phyloP scores from a whole-genome alignment of 1,140 invertebrate species.

The Drosophila truncata region DNA sequence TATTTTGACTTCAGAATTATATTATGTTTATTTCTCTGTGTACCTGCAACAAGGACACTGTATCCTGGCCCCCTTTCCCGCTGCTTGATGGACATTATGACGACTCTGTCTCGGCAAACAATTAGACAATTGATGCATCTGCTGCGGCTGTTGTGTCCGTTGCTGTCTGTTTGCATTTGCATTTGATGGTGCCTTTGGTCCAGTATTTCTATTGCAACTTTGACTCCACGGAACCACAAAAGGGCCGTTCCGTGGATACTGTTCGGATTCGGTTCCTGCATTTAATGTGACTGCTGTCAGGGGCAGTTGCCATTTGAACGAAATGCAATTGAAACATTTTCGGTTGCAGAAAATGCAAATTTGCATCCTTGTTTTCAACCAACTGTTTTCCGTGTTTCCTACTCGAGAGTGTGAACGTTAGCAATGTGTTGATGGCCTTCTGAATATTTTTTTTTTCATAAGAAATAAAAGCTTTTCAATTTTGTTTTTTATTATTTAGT shows the following conservation, averaged over 20 bases:
- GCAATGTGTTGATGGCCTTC: not conserved
- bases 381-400: slow-evolving; percentile 35
- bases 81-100: slow-evolving; percentile 78
- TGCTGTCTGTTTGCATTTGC: slow-evolving; percentile 41
- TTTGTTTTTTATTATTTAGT: not conserved
- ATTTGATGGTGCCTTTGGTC: slow-evolving; percentile 44
- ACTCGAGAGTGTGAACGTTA: slow-evolving; percentile 3
- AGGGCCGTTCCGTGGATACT: slow-evolving; percentile 51
- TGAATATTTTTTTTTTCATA: not conserved
- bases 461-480: not conserved
- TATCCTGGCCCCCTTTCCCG: slow-evolving; percentile 3
- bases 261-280: slow-evolving; percentile 46
- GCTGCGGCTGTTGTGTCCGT: slow-evolving; percentile 57
- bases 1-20: not conserved
- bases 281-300: slow-evolving; percentile 76
- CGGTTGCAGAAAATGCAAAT: slow-evolving; percentile 45
- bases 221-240: slow-evolving; percentile 59
- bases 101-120: slow-evolving; percentile 79
- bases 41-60: slow-evolving; percentile 6
- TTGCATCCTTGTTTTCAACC: slow-evolving; percentile 32
- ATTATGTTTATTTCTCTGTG: not conserved
- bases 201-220: slow-evolving; percentile 41
- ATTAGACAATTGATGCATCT: slow-evolving; percentile 83
- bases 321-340: slow-evolving; percentile 71
- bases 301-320: slow-evolving; percentile 47